Evolutionary conservation across 2,888 invertebrate genomes (phyloP).

Genomic region (Lasioglossum marginatum): DNA sequence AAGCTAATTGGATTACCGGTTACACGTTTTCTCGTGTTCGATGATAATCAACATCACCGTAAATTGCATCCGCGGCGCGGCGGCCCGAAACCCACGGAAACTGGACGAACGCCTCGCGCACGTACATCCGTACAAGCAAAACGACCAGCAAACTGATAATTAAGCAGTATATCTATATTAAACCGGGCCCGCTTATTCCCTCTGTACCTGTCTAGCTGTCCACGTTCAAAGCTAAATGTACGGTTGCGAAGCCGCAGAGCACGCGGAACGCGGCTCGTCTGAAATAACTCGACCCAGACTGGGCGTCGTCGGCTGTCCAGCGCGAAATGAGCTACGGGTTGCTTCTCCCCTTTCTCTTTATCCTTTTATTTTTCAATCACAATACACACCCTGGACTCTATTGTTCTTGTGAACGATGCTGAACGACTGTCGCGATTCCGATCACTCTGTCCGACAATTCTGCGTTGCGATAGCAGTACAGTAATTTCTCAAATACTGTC

Average conservation of each 20-base stretch:
- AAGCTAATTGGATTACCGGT: conserved; percentile 47
- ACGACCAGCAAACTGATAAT: conserved; percentile 52
- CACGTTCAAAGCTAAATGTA: conserved; percentile 60
- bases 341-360: conserved; percentile 10
- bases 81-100: conserved; percentile 10
- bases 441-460: not conserved
- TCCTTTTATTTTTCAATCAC: conserved; percentile 10
- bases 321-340: conserved; percentile 70
- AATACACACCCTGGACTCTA: conserved; percentile 24
- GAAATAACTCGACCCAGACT: conserved; percentile 75
- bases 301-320: conserved; percentile 73
- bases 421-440: conserved; percentile 14
- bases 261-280: conserved; percentile 62
- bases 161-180: conserved; percentile 65
- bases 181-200: conserved; percentile 61
- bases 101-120: conserved; percentile 20
- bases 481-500: too few relatives aligned
- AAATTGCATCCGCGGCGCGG: conserved; percentile 34
- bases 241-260: conserved; percentile 55
- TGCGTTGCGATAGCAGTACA: too few relatives aligned
- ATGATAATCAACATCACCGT: conserved; percentile 45
- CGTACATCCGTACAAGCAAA: conserved; percentile 43
- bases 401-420: conserved; percentile 43
- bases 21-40: conserved; percentile 45
- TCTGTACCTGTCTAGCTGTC: conserved; percentile 66